Base-by-base conservation (phyloP, 2,888 invertebrate species). In the Peribatodes rhomboidaria region DNA sequence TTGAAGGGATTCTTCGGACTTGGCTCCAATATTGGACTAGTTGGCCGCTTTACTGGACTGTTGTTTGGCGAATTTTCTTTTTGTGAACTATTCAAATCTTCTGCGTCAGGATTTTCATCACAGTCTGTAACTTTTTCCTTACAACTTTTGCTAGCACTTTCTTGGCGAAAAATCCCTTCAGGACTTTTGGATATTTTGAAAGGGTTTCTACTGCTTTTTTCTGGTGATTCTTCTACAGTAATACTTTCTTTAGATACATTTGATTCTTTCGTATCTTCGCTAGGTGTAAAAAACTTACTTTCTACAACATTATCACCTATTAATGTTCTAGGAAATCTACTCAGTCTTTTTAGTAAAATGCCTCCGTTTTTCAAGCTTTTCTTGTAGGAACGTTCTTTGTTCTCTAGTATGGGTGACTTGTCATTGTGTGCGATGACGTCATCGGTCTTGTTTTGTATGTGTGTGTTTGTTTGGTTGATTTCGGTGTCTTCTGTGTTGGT, bases 221-320 rank as follows among this genome's bases (percentile, higher is more conserved):
- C 85, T 0, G 84, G 82, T 10, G 86, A 85, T 68, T 84, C 83
- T 55, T 84, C 81, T 54, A 82, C 72, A 9, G 65, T 74, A 33
- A 79, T 70, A 70, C 70, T 80, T 0, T 74, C 73, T 60, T 72
- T 75, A n/a, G 80, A 79, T 7, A 60, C 18, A 46, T 73, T 67
- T n/a, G 2, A 59, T 0, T 72, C 69, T 49, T 14, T 18, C 49
- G 1, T 62, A 69, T 35, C 50, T 42, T 70, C 67, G 2, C 69
- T 65, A 16, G 46, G 61, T 53, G 71, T 65, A 74, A 95, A 95
- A 80, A 95, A 95, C 60, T 94, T 94, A 74, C 95, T 95, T 74
- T 94, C 94, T 3, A 95, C 93, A n/a, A 94, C 82, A 76, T 89
- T 85, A 55, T 84, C 79, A 58, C 86, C 87, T 58, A 92, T 68